Conservation (phyloP, 2,888 invertebrate species). For the Hermodice carunculata region DNA sequence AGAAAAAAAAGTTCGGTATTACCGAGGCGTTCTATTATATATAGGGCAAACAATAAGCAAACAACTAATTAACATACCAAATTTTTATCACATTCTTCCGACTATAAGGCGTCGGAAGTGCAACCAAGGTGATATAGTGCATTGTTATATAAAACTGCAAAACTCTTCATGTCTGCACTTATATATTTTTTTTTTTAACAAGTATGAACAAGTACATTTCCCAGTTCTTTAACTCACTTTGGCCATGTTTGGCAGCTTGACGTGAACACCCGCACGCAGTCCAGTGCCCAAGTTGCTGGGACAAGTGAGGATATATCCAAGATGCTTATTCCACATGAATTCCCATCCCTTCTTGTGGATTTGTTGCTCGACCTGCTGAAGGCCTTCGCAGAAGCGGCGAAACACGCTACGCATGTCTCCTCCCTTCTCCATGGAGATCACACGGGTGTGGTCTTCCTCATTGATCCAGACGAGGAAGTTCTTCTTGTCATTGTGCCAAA, state of each 20-base stretch:
- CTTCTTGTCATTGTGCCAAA: constrained; percentile 78
- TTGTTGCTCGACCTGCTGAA: constrained; percentile 25
- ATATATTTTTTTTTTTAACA: too few species aligned
- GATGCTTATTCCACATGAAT: constrained; percentile 32
- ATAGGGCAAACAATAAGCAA: too few species aligned
- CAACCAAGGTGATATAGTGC: too few species aligned
- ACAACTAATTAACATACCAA: too few species aligned
- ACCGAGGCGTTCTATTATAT: too few species aligned
- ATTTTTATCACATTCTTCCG: too few species aligned
- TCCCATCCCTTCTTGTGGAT: constrained; percentile 32
- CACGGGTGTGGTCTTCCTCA: constrained; percentile 85
- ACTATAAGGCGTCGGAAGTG: too few species aligned
- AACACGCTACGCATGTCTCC: constrained; percentile 28
- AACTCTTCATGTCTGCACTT: too few species aligned
- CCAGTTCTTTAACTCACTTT: too few species aligned
- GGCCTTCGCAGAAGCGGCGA: constrained; percentile 25
- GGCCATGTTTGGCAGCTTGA: constrained; percentile 80
- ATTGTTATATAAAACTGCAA: too few species aligned
- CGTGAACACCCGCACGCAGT: constrained; percentile 96
- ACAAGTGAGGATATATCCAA: constrained; percentile 85
- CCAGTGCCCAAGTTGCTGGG: constrained; percentile 89
- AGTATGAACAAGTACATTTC: too few species aligned
- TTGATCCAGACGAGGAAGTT: constrained; percentile 92
- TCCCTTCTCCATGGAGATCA: constrained; percentile 29
- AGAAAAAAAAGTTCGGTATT: too few species aligned